These are phyloP conservation scores for Brachirus orientalis DNA, from an alignment of 2,113 vertebrate species.

Conservation along the genomic window DNA sequence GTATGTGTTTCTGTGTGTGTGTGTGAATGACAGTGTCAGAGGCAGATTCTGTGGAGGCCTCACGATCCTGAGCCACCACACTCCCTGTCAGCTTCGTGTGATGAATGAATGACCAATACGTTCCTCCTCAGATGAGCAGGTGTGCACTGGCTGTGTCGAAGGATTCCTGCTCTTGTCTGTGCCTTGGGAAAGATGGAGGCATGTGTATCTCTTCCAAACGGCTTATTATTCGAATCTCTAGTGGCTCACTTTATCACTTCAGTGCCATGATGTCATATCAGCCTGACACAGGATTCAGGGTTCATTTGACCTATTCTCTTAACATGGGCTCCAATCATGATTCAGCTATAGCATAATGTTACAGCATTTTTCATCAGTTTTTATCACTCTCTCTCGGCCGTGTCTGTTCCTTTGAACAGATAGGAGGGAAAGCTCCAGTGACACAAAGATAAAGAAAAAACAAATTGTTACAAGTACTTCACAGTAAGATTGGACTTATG, in stretches of 20 bases:
- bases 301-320: constrained; percentile 45
- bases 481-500: no score
- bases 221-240: constrained; percentile 39
- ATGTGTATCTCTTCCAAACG: constrained; percentile 45
- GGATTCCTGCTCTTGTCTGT: background rate
- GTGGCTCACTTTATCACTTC: constrained; percentile 39
- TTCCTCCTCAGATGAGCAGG: background rate
- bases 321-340: constrained; percentile 24
- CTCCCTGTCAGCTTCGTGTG: constrained; percentile 38
- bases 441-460: background rate
- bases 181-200: constrained; percentile 21
- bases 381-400: constrained; percentile 36
- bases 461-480: no score
- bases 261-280: constrained; percentile 58
- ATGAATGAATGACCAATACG: constrained; percentile 20
- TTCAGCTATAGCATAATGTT: constrained; percentile 8
- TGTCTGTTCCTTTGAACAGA: constrained; percentile 11
- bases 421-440: constrained; percentile 9
- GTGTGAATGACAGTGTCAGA: constrained; percentile 30
- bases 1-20: constrained; percentile 25
- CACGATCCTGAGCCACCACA: constrained; percentile 20
- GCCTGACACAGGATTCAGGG: constrained; percentile 49
- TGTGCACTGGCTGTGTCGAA: background rate
- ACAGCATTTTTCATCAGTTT: background rate
- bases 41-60: background rate